A percentile compares a stretch with the other conserved stretches of the same genome.
Evolutionary conservation across 2,797 vertebrate species (phyloP).

Genomic region (Ataeniobius toweri): DNA sequence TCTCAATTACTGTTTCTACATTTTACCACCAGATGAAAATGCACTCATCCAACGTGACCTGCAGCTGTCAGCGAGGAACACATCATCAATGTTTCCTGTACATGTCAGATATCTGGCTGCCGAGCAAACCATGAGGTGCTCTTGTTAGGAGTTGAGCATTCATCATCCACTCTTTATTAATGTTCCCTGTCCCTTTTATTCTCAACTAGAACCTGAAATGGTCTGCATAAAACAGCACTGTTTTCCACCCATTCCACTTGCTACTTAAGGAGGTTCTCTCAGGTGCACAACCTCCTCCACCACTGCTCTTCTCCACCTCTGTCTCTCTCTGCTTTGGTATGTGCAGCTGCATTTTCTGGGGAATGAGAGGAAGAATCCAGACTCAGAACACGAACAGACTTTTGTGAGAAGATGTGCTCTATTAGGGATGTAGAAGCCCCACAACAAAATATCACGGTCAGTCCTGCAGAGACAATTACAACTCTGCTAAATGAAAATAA

Average conservation of each 20-base stretch:
- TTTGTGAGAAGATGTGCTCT: conserved; percentile 23
- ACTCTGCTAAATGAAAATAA: conserved; percentile 8
- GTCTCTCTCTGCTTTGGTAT: conserved; percentile 3
- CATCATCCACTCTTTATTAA: conserved; percentile 43
- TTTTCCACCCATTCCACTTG: conserved; percentile 32
- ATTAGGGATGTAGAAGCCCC: conserved; percentile 26
- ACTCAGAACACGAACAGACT: conserved; percentile 20
- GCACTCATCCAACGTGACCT: conserved; percentile 15
- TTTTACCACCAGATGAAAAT: conserved; percentile 9
- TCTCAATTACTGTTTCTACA: conserved; percentile 28
- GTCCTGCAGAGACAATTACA: conserved; percentile 25
- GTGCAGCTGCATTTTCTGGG: conserved; percentile 3
- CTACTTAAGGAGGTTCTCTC: conserved; percentile 12
- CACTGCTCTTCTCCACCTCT: not conserved
- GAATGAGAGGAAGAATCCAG: not conserved
- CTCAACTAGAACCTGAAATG: conserved; percentile 24
- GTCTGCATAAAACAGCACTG: conserved; percentile 32
- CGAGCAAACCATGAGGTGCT: conserved; percentile 9
- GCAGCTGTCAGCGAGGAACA: conserved; percentile 23
- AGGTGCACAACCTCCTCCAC: conserved; percentile 5
- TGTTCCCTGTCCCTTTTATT: conserved; percentile 21
- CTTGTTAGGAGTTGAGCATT: conserved; percentile 18
- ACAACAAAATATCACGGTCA: conserved; percentile 24
- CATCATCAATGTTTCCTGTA: conserved; percentile 16
- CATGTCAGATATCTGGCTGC: conserved; percentile 7